These are phyloP conservation scores for Tachyglossus aculeatus DNA, from an alignment of 2,797 vertebrate genomes.

Conservation along the genomic window DNA sequence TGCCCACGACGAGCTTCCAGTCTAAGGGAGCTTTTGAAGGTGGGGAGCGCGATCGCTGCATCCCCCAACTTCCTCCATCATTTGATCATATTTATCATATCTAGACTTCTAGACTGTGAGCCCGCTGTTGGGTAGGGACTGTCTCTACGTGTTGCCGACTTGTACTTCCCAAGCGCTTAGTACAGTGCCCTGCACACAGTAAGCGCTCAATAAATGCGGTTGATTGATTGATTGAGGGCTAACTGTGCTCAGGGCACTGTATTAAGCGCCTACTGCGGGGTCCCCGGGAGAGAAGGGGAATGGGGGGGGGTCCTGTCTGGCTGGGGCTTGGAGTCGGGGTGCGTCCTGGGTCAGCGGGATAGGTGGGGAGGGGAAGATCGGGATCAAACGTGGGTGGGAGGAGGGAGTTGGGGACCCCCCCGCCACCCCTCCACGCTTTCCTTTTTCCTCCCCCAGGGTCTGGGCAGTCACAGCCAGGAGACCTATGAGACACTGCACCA, in stretches of 20 bases:
- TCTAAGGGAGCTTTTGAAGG: background rate
- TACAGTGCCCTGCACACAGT: no score
- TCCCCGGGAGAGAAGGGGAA: background rate
- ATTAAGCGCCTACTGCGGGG: background rate
- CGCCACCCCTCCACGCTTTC: background rate
- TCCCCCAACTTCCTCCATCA: no score
- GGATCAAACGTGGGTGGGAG: background rate
- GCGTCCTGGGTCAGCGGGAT: background rate
- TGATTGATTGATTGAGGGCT: no score
- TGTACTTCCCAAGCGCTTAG: no score
- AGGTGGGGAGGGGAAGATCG: background rate
- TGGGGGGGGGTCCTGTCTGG: no score
- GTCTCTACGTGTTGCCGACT: no score
- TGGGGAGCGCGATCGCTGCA: no score
- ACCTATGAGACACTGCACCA: slow-evolving; percentile 59
- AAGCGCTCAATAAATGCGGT: no score
- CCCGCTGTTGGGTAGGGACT: no score
- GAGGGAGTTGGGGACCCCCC: background rate
- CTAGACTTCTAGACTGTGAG: background rate
- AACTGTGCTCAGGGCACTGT: no score
- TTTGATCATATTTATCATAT: no score
- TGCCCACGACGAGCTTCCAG: no score
- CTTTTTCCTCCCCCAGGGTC: slow-evolving; percentile 31
- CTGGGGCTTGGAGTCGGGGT: background rate
- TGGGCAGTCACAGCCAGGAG: slow-evolving; percentile 52